Evolutionary conservation across 2,797 vertebrate genomes (phyloP).

Genomic region (Falco rusticolus): DNA sequence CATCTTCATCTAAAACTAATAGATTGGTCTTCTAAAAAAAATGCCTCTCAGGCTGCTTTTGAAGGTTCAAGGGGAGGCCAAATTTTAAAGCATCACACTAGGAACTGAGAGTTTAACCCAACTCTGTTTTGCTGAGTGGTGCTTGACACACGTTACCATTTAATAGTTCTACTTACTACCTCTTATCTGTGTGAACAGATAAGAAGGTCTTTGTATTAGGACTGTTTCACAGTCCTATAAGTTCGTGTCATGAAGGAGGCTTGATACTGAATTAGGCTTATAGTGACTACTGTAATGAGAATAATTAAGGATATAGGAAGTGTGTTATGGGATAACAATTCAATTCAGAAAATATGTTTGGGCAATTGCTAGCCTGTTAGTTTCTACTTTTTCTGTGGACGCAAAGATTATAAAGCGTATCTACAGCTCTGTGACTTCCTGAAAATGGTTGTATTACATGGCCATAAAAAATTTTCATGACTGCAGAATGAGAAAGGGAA

Average conservation of each 20-base stretch:
- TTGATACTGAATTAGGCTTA: background rate
- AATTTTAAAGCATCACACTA: background rate
- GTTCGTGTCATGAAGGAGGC: background rate
- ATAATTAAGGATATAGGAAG: background rate
- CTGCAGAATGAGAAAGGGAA: background rate
- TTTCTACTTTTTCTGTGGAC: background rate
- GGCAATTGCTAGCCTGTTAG: background rate
- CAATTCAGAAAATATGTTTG: background rate
- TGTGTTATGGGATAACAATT: background rate
- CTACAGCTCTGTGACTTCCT: background rate
- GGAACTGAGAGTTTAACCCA: background rate
- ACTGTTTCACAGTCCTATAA: background rate
- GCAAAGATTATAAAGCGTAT: background rate
- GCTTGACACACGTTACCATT: background rate
- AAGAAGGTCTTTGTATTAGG: background rate
- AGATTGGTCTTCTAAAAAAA: background rate
- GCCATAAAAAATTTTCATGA: background rate
- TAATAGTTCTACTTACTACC: background rate
- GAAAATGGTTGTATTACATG: background rate
- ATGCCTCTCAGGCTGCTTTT: background rate
- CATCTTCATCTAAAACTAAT: background rate
- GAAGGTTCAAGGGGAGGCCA: background rate
- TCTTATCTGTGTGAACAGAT: background rate
- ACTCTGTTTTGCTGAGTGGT: background rate
- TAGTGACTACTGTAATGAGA: background rate